A percentile compares a stretch with the other conserved stretches of the same genome.
These are phyloP conservation scores for Callithrix jacchus DNA, from an alignment of 2,113 vertebrate genomes.

Conservation along the genomic window DNA sequence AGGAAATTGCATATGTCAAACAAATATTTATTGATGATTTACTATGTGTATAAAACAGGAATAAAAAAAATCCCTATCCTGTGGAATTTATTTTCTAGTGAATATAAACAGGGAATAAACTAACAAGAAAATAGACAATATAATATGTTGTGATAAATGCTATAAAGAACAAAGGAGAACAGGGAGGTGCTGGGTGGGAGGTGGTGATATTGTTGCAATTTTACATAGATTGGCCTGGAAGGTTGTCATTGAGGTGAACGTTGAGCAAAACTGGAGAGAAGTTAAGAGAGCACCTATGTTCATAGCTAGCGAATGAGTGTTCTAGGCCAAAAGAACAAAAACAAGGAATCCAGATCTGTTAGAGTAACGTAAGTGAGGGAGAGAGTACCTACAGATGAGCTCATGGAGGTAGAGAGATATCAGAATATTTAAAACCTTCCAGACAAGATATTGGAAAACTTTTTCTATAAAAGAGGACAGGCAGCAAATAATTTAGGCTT, in stretches of 20 bases:
- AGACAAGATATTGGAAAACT: not conserved
- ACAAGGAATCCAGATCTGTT: not conserved
- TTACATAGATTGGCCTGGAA: not conserved
- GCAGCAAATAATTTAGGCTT: not conserved
- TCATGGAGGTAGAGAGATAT: not conserved
- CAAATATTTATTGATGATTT: not conserved
- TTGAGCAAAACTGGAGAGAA: not conserved
- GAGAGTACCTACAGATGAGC: not conserved
- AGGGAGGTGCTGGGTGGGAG: not conserved
- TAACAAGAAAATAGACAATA: not conserved
- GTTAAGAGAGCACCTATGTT: not conserved
- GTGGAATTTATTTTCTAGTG: not conserved
- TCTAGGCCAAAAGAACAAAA: not conserved
- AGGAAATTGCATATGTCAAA: not conserved
- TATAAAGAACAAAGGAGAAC: not conserved
- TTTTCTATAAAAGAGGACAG: not conserved
- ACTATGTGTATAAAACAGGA: not conserved
- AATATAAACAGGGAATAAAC: not conserved
- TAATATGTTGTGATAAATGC: not conserved
- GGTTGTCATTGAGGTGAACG: not conserved
- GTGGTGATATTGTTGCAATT: not conserved
- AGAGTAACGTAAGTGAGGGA: not conserved
- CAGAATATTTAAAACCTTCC: not conserved
- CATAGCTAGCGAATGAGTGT: not conserved
- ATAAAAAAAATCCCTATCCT: not conserved